Base-by-base conservation (phyloP, 1,140 invertebrate species). In the Macrocentrus cingulum region DNA sequence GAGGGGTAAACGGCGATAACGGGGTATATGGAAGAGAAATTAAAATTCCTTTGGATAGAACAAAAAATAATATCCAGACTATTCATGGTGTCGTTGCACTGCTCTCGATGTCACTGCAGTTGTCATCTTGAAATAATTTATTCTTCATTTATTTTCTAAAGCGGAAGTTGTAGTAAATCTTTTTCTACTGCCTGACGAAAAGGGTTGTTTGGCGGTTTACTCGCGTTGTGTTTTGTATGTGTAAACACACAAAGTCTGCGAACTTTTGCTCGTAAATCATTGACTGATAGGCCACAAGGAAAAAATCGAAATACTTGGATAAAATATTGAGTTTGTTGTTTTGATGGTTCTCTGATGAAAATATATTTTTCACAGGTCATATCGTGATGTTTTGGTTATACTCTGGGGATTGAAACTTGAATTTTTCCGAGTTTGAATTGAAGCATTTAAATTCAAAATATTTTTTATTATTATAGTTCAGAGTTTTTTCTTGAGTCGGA, bases 81-180 rank as follows among this genome's bases (percentile, higher is more conserved):
- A 11, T 41, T 52, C 50, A n/a, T 68, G 68, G 67, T 66, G 64
- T 62, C 59, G 44, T 69, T 61, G 67, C 55, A 45, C 51, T 45
- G 60, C 64, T 69, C 67, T 64, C 69, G 69, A 70, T 65, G n/a
- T 56, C 56, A 34, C 53, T 59, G 22, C 19, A 13, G 37, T 11
- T 23, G 29, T 42, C 32, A 36, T 23, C 22, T 18, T 13, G 37
- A 11, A 18, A 23, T 44, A 19, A 36, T 20, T 15, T 23, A 34
- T 44, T 42, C 41, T 29, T 49, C 48, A 36, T 42, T 37, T 22
- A n/a, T n/a, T n/a, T n/a, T n/a, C n/a, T n/a, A n/a, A n/a, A n/a
- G 48, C 34, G 56, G 56, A 58, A 58, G 56, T 58, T 36, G 23
- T 23, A 56, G 51, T 60, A 60, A 60, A 60, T 60, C 59, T 60